Evolutionary conservation across 1,140 invertebrate species (phyloP).

Genomic region (Contarinia nasturtii): DNA sequence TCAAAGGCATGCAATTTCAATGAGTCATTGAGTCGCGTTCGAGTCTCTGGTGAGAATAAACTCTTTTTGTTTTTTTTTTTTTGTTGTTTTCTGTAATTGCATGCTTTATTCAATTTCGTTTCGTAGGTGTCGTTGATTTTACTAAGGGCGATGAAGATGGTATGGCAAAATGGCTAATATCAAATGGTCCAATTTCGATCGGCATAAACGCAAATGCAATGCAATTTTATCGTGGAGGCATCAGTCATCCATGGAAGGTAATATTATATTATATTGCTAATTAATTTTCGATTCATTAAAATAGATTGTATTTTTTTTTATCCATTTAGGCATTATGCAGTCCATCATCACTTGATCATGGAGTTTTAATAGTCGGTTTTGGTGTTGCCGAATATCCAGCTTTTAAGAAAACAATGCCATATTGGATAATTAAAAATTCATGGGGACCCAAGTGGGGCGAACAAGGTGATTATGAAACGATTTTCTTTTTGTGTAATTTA

Average conservation of each 20-base stretch:
- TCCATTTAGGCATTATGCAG: slow-evolving; percentile 55
- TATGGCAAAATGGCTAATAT: slow-evolving; percentile 80
- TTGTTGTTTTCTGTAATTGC: no score
- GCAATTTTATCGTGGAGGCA: slow-evolving; percentile 95
- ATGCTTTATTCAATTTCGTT: no score
- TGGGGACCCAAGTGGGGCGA: slow-evolving; percentile 71
- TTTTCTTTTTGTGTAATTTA: no score
- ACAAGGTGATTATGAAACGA: neutral
- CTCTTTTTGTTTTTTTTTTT: no score
- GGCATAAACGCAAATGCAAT: slow-evolving; percentile 95
- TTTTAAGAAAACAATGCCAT: slow-evolving; percentile 67
- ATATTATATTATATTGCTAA: no score
- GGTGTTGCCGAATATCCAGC: slow-evolving; percentile 60
- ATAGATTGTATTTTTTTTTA: no score
- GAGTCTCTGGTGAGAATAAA: slow-evolving; percentile 62
- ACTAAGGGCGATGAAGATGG: slow-evolving; percentile 65
- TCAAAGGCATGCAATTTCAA: slow-evolving; percentile 62
- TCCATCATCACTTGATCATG: slow-evolving; percentile 66
- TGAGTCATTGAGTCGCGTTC: slow-evolving; percentile 41
- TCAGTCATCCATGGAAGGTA: slow-evolving; percentile 79
- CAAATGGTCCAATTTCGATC: slow-evolving; percentile 91
- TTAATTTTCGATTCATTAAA: no score
- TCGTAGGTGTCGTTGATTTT: no score
- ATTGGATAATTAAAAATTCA: slow-evolving; percentile 87
- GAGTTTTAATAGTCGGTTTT: slow-evolving; percentile 85